Evolutionary conservation across 2,797 vertebrate species (phyloP).

Genomic region (Mastacembelus armatus): DNA sequence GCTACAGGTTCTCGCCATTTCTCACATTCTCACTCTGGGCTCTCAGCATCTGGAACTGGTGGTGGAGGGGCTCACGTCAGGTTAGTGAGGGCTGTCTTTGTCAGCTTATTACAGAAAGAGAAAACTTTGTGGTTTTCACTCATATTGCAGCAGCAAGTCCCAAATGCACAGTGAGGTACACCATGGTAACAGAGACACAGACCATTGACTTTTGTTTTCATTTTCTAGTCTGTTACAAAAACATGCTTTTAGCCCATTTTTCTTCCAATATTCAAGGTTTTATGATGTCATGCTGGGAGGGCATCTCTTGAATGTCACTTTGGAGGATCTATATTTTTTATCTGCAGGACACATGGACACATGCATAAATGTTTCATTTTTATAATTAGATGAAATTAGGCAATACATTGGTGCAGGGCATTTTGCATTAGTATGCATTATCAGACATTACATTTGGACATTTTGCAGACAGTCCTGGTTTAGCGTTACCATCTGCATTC

Average conservation of each 20-base stretch:
- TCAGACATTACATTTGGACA: constrained; percentile 14
- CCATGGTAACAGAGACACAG: constrained; percentile 50
- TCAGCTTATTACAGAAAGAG: constrained; percentile 69
- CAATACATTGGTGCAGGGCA: not conserved
- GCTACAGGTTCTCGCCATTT: constrained; percentile 60
- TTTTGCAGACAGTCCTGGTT: constrained; percentile 29
- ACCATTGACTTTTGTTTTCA: constrained; percentile 65
- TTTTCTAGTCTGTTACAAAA: constrained; percentile 59
- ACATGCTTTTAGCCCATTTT: constrained; percentile 64
- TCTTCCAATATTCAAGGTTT: constrained; percentile 60
- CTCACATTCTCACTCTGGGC: constrained; percentile 68
- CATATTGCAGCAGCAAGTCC: constrained; percentile 63
- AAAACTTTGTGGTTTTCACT: constrained; percentile 67
- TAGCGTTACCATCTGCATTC: constrained; percentile 53
- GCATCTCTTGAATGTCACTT: constrained; percentile 54
- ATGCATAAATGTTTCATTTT: not conserved
- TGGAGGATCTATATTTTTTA: constrained; percentile 19
- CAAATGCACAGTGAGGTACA: constrained; percentile 54
- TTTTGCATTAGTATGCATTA: constrained; percentile 9
- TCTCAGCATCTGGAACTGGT: constrained; percentile 68
- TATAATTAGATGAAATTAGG: constrained; percentile 4
- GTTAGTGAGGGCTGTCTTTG: constrained; percentile 50
- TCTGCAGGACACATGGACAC: too few relatives aligned
- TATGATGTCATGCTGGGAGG: constrained; percentile 48
- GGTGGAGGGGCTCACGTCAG: constrained; percentile 40